Evolutionary conservation across 2,113 vertebrate species (phyloP).

Genomic region (Porphyrio hochstetteri): DNA sequence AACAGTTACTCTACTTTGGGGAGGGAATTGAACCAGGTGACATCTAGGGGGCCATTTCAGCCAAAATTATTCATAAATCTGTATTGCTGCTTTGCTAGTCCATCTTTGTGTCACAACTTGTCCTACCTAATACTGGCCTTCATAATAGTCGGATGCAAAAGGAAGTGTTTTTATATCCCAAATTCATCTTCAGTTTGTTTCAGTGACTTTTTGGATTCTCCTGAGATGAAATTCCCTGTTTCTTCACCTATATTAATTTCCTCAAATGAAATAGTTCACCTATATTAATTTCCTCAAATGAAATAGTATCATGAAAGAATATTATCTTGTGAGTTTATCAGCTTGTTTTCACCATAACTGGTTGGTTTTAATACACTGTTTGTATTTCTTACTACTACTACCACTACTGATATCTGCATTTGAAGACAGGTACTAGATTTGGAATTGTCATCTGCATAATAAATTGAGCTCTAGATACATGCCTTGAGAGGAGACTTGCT

Average conservation of each 20-base stretch:
- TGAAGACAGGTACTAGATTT: neutral
- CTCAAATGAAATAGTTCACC: no score
- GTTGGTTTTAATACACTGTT: neutral
- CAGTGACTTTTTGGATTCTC: neutral
- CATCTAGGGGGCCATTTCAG: neutral
- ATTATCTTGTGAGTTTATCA: neutral
- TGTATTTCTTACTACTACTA: constrained; percentile 5
- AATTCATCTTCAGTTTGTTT: neutral
- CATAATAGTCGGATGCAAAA: neutral
- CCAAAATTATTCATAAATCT: neutral
- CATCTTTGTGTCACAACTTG: neutral
- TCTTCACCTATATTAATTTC: no score
- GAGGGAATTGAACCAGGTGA: neutral
- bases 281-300: neutral
- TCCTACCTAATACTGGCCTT: neutral
- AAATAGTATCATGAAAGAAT: neutral
- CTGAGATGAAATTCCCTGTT: no score
- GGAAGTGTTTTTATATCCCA: neutral
- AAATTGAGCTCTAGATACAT: neutral
- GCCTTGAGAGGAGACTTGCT: neutral
- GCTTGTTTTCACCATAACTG: neutral
- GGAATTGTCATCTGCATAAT: neutral
- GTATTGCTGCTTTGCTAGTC: neutral
- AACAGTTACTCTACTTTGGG: neutral
- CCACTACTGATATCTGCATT: neutral